Evolutionary conservation across 2,113 vertebrate species (phyloP).

Genomic region (Corythornis cristatus): DNA sequence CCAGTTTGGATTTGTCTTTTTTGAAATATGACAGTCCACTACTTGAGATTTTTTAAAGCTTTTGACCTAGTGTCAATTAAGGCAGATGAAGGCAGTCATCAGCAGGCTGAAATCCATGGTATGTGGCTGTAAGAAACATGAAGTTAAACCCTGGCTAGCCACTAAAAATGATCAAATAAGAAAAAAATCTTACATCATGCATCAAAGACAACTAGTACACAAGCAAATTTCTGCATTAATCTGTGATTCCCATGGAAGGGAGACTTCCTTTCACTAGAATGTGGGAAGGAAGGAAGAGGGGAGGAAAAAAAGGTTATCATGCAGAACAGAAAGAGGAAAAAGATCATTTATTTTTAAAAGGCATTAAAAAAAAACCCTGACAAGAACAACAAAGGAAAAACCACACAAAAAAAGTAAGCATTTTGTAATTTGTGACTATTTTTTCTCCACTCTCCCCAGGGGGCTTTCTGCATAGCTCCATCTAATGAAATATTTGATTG

Average conservation of each 20-base stretch:
- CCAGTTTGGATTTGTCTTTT: not conserved
- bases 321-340: not conserved
- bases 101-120: not conserved
- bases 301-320: not conserved
- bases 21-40: not conserved
- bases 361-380: rapidly evolving
- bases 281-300: not conserved
- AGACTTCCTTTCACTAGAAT: not conserved
- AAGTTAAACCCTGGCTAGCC: not conserved
- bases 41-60: not conserved
- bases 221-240: not conserved
- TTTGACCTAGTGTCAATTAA: not conserved
- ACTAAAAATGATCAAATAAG: not conserved
- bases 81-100: not conserved
- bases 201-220: conserved; percentile 3
- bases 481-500: not conserved
- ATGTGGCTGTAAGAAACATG: not conserved
- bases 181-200: not conserved
- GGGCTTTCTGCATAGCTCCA: not conserved
- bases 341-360: not conserved
- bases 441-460: not conserved
- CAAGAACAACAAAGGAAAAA: no score
- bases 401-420: not conserved
- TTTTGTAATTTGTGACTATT: not conserved
- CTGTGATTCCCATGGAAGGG: not conserved